Conservation (phyloP, 2,113 vertebrate species). For the Leucosticte australis region DNA sequence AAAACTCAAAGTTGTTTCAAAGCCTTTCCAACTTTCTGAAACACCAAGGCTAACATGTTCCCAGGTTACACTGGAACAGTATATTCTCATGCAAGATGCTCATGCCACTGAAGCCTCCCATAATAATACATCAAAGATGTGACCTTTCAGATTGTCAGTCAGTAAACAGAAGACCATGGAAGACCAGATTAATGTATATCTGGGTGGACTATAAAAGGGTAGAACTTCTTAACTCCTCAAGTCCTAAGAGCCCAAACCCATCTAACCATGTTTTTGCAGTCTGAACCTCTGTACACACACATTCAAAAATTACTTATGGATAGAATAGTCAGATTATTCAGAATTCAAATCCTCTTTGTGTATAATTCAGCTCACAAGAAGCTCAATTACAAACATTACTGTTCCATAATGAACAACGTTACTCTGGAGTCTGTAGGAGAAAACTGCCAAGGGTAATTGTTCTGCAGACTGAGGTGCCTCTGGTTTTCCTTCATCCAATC, state of each 20-base stretch:
- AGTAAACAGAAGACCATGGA: background rate
- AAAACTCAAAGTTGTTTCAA: background rate
- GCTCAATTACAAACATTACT: background rate
- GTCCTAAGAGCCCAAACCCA: background rate
- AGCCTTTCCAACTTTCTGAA: background rate
- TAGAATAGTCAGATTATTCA: background rate
- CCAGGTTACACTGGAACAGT: background rate
- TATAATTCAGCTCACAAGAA: background rate
- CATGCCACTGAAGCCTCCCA: background rate
- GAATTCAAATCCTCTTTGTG: background rate
- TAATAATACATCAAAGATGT: background rate
- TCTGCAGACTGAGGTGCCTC: background rate
- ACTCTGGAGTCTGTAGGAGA: background rate
- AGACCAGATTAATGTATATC: background rate
- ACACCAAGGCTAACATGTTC: background rate
- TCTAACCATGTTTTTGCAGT: background rate
- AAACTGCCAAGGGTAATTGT: background rate
- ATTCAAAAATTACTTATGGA: background rate
- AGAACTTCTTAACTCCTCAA: background rate
- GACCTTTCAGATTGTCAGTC: background rate
- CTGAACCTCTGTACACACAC: background rate
- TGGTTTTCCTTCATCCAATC: background rate
- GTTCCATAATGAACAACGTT: background rate
- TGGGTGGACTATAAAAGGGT: background rate
- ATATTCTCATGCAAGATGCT: background rate